Base-by-base conservation (phyloP, 2,888 invertebrate species). In the Tineola bisselliella region DNA sequence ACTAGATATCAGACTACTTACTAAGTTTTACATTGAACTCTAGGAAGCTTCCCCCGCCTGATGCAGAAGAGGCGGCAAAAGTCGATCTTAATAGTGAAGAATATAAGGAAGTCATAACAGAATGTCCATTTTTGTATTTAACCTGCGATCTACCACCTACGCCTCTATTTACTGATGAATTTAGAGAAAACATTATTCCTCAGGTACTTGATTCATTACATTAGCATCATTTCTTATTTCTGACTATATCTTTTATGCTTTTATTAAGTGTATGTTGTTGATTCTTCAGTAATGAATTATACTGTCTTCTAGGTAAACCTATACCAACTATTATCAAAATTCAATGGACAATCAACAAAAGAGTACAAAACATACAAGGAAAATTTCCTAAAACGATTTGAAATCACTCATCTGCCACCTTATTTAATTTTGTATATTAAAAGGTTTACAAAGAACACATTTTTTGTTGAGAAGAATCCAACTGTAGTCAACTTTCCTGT, bases 401-500 rank as follows among this genome's bases (percentile, higher is more conserved):
- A 98, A 86, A 94, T 99, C 61, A 96, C 95, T 0, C 89, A 92
- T 68, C 86, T 99, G 64, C 98, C 98, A 6, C 96, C 96, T 0
- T 99, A 96, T 80, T 90, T 99, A 61, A 98, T 99, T 70, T 83
- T 99, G 61, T 98, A 97, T 71, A 96, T 99, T 65, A 98, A 99
- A 84, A 89, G 99, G 65, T 99, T 99, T 78, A 98, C 98, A 0
- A 99, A 98, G 82, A 99, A 99, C 76, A 98, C 97, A 6, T 99
- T 99, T 84, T 99, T 98, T 72, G 91, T 98, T 15, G 99, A 99
- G 79, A 99, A 99, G 83, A 99, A 99, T 88, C 98, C 98, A 0
- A 99, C 99, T 0, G 99, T 99, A 72, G 99, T 99, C 1, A 99
- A 99, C 79, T 99, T 99, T 77, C 99, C 99, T 3, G 97, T 99